These are phyloP conservation scores for Bombus breviceps DNA, from an alignment of 1,140 invertebrate species.

Conservation along the genomic window DNA sequence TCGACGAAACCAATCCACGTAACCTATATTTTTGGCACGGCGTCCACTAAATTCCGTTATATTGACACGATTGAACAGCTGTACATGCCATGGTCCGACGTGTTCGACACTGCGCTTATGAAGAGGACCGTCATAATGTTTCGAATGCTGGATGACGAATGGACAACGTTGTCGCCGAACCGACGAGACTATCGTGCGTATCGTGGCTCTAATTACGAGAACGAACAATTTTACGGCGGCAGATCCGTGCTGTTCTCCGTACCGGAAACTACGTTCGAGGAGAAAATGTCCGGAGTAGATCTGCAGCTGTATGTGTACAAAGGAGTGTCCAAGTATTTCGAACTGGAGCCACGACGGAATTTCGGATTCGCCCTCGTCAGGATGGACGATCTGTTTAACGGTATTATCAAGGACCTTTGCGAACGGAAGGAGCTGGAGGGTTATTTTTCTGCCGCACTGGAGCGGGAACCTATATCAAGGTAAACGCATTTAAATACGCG, in stretches of 20 bases:
- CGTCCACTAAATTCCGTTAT: neutral
- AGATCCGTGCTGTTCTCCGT: conserved; percentile 74
- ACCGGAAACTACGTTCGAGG: conserved; percentile 46
- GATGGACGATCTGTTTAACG: conserved; percentile 71
- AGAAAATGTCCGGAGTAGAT: conserved; percentile 36
- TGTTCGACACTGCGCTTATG: conserved; percentile 69
- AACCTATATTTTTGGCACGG: neutral
- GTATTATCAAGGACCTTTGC: conserved; percentile 70
- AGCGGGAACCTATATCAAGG: conserved; percentile 72
- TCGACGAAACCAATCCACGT: neutral
- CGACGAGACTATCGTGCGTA: conserved; percentile 66
- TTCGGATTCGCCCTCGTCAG: conserved; percentile 62
- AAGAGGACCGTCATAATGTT: conserved; percentile 73
- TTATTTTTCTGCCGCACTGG: conserved; percentile 62
- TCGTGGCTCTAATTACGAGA: conserved; percentile 66
- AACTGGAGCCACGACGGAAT: conserved; percentile 48
- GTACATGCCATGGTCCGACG: conserved; percentile 63
- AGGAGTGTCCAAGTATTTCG: conserved; percentile 69
- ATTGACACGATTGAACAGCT: conserved; percentile 54
- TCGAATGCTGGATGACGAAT: conserved; percentile 72
- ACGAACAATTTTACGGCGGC: conserved; percentile 72
- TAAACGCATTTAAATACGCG: conserved; percentile 55
- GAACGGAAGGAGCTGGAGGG: conserved; percentile 68
- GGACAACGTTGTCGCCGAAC: conserved; percentile 68
- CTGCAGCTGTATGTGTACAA: conserved; percentile 67